Evolutionary conservation across 2,113 vertebrate genomes (phyloP), one percentile per base, ranked within the genome.

Genomic region (Ochotona curzoniae): DNA sequence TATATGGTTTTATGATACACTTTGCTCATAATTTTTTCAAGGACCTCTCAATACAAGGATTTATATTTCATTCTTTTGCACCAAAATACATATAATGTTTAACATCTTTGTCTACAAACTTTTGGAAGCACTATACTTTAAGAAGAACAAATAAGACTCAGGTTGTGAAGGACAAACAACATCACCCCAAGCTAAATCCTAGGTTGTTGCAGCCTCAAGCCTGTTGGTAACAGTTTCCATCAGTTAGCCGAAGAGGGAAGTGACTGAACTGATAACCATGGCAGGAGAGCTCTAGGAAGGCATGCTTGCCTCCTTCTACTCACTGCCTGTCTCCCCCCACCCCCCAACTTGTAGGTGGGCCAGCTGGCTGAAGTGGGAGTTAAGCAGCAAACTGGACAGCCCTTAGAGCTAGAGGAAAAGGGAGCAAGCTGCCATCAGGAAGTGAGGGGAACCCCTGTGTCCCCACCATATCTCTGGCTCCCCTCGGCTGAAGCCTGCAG

Each of bases 291-390:
- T 23, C 15, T 30, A 28, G 30, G n/a, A 73, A 76, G 63, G 23
- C 85, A 3, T n/a, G 4, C 8, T 6, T 38, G 8, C 49, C 18
- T 28, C 10, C 5, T 0, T 4, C 8, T 1, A 0, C 17, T 70
- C 14, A 5, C 21, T 54, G 23, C 25, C 28, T 26, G 2, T 28
- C n/a, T 69, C 23, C 13, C 23, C 3, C 0, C n/a, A n/a, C n/a
- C 6, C 6, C 38, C 38, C 38, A 44, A 44, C 38, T 18, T 12
- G 61, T 5, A 49, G 32, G 18, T 1, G 35, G 32, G 32, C 9
- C 9, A 6, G 38, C 38, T 10, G 10, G 21, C 69, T 2, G 13
- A 17, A 15, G 17, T n/a, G 5, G 30, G 38, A 38, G 9, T 49
- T 12, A 57, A 28, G 26, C 28, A 26, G 23, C 47, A 75, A 20